Evolutionary conservation across 2,113 vertebrate genomes (phyloP), one percentile per base, ranked within the genome.

Genomic region (Trachemys scripta): DNA sequence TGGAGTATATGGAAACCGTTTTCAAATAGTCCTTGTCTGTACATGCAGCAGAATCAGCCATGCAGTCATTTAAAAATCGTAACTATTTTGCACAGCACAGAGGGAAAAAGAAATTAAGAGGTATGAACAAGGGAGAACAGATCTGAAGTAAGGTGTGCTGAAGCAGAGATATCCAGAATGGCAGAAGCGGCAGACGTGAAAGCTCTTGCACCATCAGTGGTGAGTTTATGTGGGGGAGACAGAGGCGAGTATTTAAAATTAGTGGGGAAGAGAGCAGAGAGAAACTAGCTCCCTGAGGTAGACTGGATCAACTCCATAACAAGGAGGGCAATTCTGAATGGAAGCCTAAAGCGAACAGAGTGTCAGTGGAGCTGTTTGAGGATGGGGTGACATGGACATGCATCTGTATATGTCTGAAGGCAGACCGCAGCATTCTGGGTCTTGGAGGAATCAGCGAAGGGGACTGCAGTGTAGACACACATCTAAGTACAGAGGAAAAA

Each of bases 91-190:
- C 54, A 59, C 24, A 47, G 75, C 35, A 80, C 54, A 29, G 19
- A 38, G 14, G 17, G 54, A 11, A 80, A 50, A 62, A 3, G 10
- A 47, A 80, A 56, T 17, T 3, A 1, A 19, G 69, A 29, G 16
- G 35, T 51, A 42, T 50, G 11, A 85, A 19, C 31, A 84, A 82
- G 54, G 49, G 14, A 65, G 38, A 47, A 45, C 17, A 51, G 14
- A 27, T 25, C 81, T 45, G 13, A 29, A 50, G 76, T 47, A 35
- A 35, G 51, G 42, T 38, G 17, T 2, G 42, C 35, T 84, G 14
- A 12, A 14, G 5, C 9, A 45, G 83, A 88, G 31, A 12, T 10
- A 8, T 0, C 42, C 80, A 57, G 45, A 29, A 45, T 0, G 0
- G 31, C 80, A 85, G 42, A 1, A n/a, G 45, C 27, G 56, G 31